phyloP scores from a whole-genome alignment of 2,797 vertebrate species.

The Yasuhikotakia modesta region DNA sequence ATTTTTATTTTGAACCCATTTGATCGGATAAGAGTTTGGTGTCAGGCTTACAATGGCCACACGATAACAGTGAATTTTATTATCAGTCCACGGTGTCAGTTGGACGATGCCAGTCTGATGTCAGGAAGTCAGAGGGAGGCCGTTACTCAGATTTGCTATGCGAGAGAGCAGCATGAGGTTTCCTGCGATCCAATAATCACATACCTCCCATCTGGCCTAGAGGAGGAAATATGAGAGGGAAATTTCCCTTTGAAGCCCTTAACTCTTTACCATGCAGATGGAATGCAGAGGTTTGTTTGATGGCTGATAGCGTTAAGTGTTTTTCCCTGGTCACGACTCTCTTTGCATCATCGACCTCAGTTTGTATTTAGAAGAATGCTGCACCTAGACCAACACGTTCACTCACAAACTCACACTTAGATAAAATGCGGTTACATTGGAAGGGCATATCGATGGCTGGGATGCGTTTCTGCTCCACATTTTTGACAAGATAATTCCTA shows the following conservation, averaged over 20 bases:
- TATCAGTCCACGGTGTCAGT: background rate
- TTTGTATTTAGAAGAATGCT: background rate
- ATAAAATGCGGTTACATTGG: background rate
- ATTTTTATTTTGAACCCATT: slow-evolving; percentile 39
- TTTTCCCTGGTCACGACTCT: slow-evolving; percentile 14
- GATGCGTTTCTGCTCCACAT: background rate
- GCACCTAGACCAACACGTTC: too few species aligned
- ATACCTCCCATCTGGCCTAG: slow-evolving; percentile 14
- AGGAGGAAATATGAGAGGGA: background rate
- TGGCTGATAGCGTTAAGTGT: background rate
- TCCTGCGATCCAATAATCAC: background rate
- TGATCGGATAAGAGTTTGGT: slow-evolving; percentile 20
- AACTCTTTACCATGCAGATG: background rate
- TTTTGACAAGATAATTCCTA: background rate
- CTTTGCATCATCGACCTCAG: background rate
- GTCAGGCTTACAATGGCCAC: background rate
- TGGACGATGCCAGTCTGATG: too few species aligned
- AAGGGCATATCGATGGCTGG: background rate
- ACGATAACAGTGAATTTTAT: background rate
- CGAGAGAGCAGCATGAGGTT: slow-evolving; percentile 18
- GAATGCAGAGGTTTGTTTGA: slow-evolving; percentile 3
- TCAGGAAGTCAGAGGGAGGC: slow-evolving; percentile 4
- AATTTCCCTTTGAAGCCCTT: slow-evolving; percentile 21
- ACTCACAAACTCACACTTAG: background rate
- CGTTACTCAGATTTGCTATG: background rate